These are phyloP conservation scores for Agonopterix subpropinquella DNA, from an alignment of 2,888 invertebrate species.

Conservation along the genomic window DNA sequence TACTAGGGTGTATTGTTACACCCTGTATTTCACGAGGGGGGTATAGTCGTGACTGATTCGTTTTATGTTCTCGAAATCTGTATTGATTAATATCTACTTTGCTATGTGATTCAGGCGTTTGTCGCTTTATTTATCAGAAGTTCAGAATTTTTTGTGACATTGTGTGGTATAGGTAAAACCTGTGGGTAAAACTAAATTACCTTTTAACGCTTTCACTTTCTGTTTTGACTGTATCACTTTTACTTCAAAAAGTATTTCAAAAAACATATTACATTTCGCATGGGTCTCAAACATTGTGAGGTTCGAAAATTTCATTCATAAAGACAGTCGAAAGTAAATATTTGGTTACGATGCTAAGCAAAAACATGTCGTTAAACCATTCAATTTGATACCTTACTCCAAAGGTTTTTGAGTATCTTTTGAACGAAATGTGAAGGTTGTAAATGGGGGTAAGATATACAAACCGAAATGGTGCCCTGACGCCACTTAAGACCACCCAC, in stretches of 20 bases:
- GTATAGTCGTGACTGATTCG: too few species aligned
- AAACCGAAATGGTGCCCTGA: slow-evolving; percentile 52
- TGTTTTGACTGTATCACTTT: not conserved
- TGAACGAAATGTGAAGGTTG: slow-evolving; percentile 10
- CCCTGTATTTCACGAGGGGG: too few species aligned
- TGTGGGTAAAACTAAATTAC: too few species aligned
- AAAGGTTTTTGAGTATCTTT: slow-evolving; percentile 5
- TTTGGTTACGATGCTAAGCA: slow-evolving; percentile 44
- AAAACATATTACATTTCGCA: not conserved
- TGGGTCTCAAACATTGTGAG: slow-evolving; percentile 28
- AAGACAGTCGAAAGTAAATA: slow-evolving; percentile 59
- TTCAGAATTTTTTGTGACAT: too few species aligned
- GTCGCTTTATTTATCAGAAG: too few species aligned
- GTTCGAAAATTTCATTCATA: slow-evolving; percentile 68
- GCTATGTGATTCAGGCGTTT: too few species aligned
- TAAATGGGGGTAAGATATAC: slow-evolving; percentile 46
- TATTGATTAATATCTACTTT: too few species aligned
- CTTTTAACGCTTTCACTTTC: too few species aligned
- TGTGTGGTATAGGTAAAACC: too few species aligned
- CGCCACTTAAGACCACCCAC: slow-evolving; percentile 71
- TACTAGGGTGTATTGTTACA: too few species aligned
- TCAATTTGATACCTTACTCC: slow-evolving; percentile 13
- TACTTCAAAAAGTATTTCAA: slow-evolving; percentile 13
- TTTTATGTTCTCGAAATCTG: too few species aligned
- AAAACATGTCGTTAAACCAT: slow-evolving; percentile 14